Base-by-base conservation (phyloP, 2,888 invertebrate species). In the Cosmia pyralina region DNA sequence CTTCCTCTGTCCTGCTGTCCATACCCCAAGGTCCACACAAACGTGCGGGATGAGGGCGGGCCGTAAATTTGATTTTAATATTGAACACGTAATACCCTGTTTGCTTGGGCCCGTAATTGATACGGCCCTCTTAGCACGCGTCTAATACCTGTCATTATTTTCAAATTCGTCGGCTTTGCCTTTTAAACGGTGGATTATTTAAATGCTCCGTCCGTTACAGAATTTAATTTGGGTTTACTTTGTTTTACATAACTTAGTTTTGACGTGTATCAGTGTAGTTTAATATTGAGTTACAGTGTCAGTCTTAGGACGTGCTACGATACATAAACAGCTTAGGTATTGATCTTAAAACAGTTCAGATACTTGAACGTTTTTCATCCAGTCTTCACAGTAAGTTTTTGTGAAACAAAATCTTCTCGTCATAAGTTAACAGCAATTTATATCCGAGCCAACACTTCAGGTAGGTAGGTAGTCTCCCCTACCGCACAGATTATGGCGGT, bases 31-130 rank as follows among this genome's bases (percentile, higher is more conserved):
- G 76, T 77, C 77, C 87, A 90, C 87, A 85, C 78, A 85, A 85
- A 75, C 75, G 75, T 69, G 72, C 70, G 86, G 85, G 82, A 81
- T 85, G 83, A 85, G 89, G 90, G 91, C 89, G 92, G 92, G 85
- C 75, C 93, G 94, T 95, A 94, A 96, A 96, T 96, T 95, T 90
- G 95, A 94, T 96, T 96, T 96, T 96, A 96, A 96, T 96, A 94
- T 93, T 92, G 93, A 95, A 91, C 93, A 90, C 91, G 90, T 95
- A 95, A 95, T 94, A 89, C 93, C 91, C 91, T 91, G 93, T 94
- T 94, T 93, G 94, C 94, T 92, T 91, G 88, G 90, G 87, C 87
- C 91, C 91, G 93, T 95, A 95, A 96, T 96, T 95, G 95, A 95
- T 95, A 95, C 94, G 89, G 91, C 93, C 93, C 93, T 93, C 92